Base-by-base conservation (phyloP, 2,113 vertebrate genomes). In the Electrona antarctica region DNA sequence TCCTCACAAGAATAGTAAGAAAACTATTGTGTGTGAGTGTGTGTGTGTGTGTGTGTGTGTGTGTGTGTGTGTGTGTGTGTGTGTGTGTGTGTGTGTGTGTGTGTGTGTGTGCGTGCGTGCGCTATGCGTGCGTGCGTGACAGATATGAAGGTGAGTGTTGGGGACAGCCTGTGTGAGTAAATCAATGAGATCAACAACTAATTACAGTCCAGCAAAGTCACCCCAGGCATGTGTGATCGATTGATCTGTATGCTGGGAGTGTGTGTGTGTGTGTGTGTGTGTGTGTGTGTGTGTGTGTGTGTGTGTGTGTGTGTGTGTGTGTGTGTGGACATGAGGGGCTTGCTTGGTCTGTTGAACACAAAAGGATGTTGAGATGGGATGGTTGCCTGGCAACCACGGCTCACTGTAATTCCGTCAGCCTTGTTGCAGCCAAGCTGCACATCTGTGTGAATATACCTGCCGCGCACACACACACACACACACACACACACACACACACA, bases 301-400 rank as follows among this genome's bases (percentile, higher is more conserved):
- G 33, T 41, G 33, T 4, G 33, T 41, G 33, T 4, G 33, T 41
- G 33, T 4, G 3, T 41, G 33, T 41, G 33, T 41, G 33, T 41
- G 3, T 41, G 33, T 41, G n/a, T 41, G 28, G 0, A 10, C 15
- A 7, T 50, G 60, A 64, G 72, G 69, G 51, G 49, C 67, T 46
- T 74, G 13, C 48, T 77, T 62, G 41, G 69, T 60, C 69, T 46
- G 13, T 58, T 63, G 15, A 76, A 67, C 64, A 83, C 69, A 85
- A 73, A 86, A 83, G 72, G 55, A 15, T 69, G 60, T 64, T 67
- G 77, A 81, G 73, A 78, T 67, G 33, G 5, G 21, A 21, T 21
- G 69, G 87, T 90, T 51, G 86, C 88, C 84, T 88, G 89, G 90
- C 88, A 90, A 89, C 88, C 50, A 10, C 61, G 60, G 71, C 78